Percentiles rank a stretch among this genome's conserved stretches.
Conservation (phyloP, 2,113 vertebrate genomes). For the Athene cunicularia region DNA sequence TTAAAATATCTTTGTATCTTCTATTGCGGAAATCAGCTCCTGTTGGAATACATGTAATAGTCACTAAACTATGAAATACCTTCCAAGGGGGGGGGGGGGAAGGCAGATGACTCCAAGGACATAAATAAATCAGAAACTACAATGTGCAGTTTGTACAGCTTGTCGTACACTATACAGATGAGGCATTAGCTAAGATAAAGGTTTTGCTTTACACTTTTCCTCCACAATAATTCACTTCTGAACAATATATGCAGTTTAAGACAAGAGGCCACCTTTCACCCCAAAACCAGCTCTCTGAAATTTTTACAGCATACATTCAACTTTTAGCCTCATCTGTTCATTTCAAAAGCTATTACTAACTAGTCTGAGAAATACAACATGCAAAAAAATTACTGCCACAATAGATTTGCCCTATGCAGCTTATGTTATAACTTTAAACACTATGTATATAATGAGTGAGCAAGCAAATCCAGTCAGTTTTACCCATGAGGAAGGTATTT, state of each 20-base stretch:
- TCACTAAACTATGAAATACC: background rate
- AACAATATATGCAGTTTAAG: background rate
- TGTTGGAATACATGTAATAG: background rate
- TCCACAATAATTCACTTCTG: background rate
- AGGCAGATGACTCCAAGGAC: background rate
- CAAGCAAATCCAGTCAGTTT: background rate
- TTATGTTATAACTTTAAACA: background rate
- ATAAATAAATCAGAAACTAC: background rate
- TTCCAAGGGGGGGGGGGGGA: too few relatives aligned
- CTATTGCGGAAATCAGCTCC: background rate
- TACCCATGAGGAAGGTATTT: background rate
- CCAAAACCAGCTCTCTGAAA: background rate
- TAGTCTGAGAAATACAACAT: background rate
- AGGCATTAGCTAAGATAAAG: background rate
- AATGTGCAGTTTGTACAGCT: background rate
- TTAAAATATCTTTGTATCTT: background rate
- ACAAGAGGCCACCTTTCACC: background rate
- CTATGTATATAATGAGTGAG: rapidly evolving
- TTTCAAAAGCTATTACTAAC: background rate
- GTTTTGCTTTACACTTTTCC: background rate
- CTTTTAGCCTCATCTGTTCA: background rate
- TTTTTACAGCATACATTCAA: background rate
- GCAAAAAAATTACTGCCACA: background rate
- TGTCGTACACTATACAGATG: background rate
- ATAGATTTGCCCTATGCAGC: rapidly evolving